Evolutionary conservation across 2,113 vertebrate species (phyloP).

Genomic region (Pelvicachromis taeniatus): DNA sequence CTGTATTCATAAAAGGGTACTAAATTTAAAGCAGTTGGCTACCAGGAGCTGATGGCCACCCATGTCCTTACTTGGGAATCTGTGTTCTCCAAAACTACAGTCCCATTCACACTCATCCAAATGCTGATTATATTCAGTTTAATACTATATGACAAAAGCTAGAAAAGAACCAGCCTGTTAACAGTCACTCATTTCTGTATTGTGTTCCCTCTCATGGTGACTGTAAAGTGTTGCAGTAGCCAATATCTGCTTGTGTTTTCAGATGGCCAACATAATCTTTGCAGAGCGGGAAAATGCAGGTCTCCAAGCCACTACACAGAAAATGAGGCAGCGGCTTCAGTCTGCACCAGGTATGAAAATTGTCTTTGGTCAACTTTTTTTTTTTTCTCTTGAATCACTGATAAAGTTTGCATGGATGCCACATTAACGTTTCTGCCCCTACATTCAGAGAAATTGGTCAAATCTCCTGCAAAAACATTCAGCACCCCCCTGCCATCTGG

Average conservation of each 20-base stretch:
- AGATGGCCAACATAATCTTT: constrained; percentile 50
- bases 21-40: not conserved
- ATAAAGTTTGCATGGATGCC: not conserved
- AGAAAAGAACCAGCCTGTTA: not conserved
- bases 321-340: constrained; percentile 52
- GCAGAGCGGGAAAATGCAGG: constrained; percentile 46
- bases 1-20: not conserved
- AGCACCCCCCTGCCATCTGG: constrained; percentile 31
- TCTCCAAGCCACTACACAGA: constrained; percentile 18
- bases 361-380: not conserved
- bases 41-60: not conserved
- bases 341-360: constrained; percentile 54
- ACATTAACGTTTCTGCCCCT: not conserved
- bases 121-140: not conserved
- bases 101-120: too few relatives aligned
- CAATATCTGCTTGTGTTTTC: not conserved
- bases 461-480: constrained; percentile 36
- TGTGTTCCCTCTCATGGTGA: too few relatives aligned
- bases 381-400: accelerated
- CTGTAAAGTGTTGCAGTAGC: not conserved
- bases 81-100: not conserved
- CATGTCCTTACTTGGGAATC: not conserved
- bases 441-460: constrained; percentile 36
- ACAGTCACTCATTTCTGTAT: not conserved
- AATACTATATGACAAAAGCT: not conserved